These are phyloP conservation scores for Tethya wilhelma DNA, from an alignment of 37 sponge, comb jelly and placozoan genomes.

Conservation along the genomic window DNA sequence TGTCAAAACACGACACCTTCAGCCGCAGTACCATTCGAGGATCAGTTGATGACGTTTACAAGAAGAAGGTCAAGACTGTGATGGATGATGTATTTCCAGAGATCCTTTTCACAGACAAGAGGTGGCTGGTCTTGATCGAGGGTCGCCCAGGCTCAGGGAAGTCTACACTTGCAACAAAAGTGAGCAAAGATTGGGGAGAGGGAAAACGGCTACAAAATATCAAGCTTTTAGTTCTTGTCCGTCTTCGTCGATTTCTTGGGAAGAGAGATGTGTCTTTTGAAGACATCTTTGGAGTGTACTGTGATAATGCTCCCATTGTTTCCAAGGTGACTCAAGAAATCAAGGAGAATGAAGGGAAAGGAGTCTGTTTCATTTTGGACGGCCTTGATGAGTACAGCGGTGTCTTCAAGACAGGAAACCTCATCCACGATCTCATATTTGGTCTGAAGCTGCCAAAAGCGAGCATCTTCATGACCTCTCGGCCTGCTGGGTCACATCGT, in stretches of 20 bases:
- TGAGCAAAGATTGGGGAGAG: constrained; percentile 49
- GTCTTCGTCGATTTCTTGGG: constrained; percentile 24
- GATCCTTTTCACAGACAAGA: not conserved
- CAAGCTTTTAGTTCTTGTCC: constrained; percentile 19
- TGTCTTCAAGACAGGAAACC: not conserved
- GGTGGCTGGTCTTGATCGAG: constrained; percentile 12
- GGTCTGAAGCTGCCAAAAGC: constrained; percentile 32
- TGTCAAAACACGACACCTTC: constrained; percentile 30
- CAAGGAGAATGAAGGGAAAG: constrained; percentile 16
- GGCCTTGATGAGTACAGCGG: constrained; percentile 61
- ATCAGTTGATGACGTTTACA: constrained; percentile 36
- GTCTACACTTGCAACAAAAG: constrained; percentile 39
- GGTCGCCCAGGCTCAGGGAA: constrained; percentile 53
- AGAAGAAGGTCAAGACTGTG: not conserved
- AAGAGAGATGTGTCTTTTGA: constrained; percentile 7
- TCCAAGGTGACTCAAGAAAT: not conserved
- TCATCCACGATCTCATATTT: constrained; percentile 24
- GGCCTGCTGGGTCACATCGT: constrained; percentile 25
- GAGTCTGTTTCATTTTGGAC: constrained; percentile 52
- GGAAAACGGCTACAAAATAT: constrained; percentile 16
- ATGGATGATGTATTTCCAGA: constrained; percentile 22
- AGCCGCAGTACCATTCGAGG: constrained; percentile 25
- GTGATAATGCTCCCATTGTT: not conserved
- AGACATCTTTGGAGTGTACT: constrained; percentile 23
- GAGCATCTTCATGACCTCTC: constrained; percentile 35